Evolutionary conservation across 1,140 invertebrate genomes (phyloP).

Genomic region (Anoplolepis gracilipes): DNA sequence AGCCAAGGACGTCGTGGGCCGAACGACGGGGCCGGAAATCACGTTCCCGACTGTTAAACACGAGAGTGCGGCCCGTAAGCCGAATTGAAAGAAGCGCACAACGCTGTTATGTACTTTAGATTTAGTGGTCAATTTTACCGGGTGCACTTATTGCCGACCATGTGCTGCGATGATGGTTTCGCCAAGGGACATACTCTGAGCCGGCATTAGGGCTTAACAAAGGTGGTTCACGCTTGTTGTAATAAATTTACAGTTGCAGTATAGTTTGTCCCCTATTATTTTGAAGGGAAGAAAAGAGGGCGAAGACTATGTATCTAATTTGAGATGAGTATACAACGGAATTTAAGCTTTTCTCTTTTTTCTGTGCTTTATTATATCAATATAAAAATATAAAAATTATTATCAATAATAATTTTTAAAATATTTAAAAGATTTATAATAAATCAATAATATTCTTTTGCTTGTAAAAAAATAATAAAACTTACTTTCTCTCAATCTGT

Average conservation of each 20-base stretch:
- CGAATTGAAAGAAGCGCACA: slow-evolving; percentile 49
- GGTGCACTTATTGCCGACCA: slow-evolving; percentile 38
- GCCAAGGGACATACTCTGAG: slow-evolving; percentile 32
- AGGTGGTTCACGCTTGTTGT: not conserved
- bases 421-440: no score
- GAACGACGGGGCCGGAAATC: slow-evolving; percentile 46
- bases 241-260: not conserved
- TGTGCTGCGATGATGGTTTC: slow-evolving; percentile 18
- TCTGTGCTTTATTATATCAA: no score
- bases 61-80: slow-evolving; percentile 24
- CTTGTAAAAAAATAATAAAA: no score
- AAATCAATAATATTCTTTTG: no score
- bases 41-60: slow-evolving; percentile 55
- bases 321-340: not conserved
- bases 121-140: slow-evolving; percentile 50
- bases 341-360: no score
- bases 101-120: slow-evolving; percentile 50
- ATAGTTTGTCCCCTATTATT: not conserved
- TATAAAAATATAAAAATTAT: no score
- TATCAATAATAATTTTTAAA: no score
- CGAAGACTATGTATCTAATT: not conserved
- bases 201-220: slow-evolving; percentile 2
- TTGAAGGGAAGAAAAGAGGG: no score
- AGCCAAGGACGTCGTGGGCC: slow-evolving; percentile 34
- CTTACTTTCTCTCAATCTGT: no score